Evolutionary conservation across 1,140 invertebrate genomes (phyloP).

Genomic region (Atopsyche davidsoni): DNA sequence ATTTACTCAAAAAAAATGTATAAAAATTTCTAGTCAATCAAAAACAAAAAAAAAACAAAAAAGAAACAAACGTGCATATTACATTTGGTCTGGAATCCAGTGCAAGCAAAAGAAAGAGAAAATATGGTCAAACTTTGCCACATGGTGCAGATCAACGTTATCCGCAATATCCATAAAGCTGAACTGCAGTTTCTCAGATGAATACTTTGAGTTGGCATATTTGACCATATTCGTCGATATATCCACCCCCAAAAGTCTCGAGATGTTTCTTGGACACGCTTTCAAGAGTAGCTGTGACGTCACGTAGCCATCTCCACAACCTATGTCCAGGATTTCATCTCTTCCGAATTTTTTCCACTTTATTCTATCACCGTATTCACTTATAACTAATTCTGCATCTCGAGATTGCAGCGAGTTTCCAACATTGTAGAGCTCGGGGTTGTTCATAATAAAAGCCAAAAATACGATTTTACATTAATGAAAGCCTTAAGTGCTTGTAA

Average conservation of each 20-base stretch:
- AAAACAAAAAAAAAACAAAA: no score
- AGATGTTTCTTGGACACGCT: conserved; percentile 51
- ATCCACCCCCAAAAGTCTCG: conserved; percentile 56
- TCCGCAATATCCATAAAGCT: conserved; percentile 58
- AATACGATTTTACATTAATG: no score
- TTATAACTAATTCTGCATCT: conserved; percentile 59
- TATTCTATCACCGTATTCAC: conserved; percentile 56
- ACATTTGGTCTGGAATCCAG: conserved; percentile 72
- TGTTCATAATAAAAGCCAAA: no score
- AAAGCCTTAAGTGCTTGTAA: no score
- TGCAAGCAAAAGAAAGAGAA: conserved; percentile 79
- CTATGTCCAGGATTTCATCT: conserved; percentile 65
- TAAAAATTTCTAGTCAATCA: no score
- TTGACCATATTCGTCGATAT: conserved; percentile 66
- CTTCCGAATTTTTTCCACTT: conserved; percentile 51
- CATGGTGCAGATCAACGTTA: conserved; percentile 45
- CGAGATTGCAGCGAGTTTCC: conserved; percentile 60
- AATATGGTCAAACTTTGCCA: conserved; percentile 59
- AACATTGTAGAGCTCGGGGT: conserved; percentile 56
- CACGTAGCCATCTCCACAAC: conserved; percentile 71
- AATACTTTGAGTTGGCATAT: conserved; percentile 53
- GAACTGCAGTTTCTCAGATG: conserved; percentile 51
- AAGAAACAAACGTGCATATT: no score
- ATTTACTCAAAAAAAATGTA: no score
- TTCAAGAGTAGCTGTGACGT: conserved; percentile 62